Evolutionary conservation across 2,113 vertebrate genomes (phyloP).

Genomic region (Callospermophilus lateralis): DNA sequence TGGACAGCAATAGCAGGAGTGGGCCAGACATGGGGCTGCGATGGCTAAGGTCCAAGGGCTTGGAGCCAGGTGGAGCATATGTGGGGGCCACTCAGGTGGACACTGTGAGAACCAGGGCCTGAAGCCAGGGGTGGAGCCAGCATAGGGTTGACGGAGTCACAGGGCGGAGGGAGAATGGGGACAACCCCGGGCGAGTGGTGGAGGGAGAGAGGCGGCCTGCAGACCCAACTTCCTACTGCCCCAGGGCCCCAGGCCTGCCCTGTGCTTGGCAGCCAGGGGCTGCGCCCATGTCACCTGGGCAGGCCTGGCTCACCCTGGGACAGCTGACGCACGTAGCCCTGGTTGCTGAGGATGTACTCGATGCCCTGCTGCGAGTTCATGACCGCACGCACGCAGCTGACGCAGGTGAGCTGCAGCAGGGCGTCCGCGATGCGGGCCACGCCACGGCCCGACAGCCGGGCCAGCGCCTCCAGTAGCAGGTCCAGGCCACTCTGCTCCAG

Average conservation of each 20-base stretch:
- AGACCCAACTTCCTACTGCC: background rate
- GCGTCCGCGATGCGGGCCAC: conserved; percentile 96
- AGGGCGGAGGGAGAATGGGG: too few relatives aligned
- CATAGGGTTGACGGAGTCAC: background rate
- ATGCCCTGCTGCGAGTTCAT: conserved; percentile 97
- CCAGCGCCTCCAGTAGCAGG: conserved; percentile 96
- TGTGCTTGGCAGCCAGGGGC: too few relatives aligned
- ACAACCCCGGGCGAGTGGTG: too few relatives aligned
- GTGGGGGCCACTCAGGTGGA: fast-evolving
- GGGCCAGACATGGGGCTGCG: background rate
- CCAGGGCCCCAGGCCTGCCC: background rate
- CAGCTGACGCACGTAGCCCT: conserved; percentile 97
- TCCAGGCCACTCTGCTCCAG: conserved; percentile 97
- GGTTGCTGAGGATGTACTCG: conserved; percentile 96
- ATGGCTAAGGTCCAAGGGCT: background rate
- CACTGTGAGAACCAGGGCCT: too few relatives aligned
- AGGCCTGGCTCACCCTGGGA: conserved; percentile 91
- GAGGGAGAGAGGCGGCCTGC: fast-evolving
- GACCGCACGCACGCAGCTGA: conserved; percentile 96
- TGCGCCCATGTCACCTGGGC: too few relatives aligned
- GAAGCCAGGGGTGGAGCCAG: background rate
- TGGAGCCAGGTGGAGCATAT: fast-evolving
- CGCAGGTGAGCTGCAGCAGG: conserved; percentile 97
- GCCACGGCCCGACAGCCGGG: conserved; percentile 95
- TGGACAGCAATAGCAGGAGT: fast-evolving